Conservation (phyloP, 2,113 vertebrate genomes). For the Fukomys damarensis region DNA sequence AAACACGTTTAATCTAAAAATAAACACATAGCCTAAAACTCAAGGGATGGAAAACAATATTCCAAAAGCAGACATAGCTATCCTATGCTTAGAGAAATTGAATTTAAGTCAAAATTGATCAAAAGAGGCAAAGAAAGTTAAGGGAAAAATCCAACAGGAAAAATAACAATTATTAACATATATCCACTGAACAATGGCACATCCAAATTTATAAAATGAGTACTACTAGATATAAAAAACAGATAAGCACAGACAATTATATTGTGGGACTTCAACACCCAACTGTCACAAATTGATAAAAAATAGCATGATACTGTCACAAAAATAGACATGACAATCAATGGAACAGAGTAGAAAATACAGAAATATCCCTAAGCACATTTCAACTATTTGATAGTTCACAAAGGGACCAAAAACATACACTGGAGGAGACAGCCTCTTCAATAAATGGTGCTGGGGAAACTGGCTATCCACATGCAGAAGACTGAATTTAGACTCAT, state of each 20-base stretch:
- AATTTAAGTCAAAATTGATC: too few relatives aligned
- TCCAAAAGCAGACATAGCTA: too few relatives aligned
- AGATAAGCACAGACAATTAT: not conserved
- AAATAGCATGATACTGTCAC: too few relatives aligned
- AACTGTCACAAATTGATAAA: not conserved
- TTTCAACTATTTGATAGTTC: not conserved
- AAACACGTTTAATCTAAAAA: too few relatives aligned
- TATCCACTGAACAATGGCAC: not conserved
- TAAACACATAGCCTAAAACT: too few relatives aligned
- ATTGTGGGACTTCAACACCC: not conserved
- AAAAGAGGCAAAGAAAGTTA: too few relatives aligned
- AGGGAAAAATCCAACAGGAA: too few relatives aligned
- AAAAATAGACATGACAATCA: not conserved
- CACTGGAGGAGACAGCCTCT: not conserved
- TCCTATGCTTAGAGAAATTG: too few relatives aligned
- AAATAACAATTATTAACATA: too few relatives aligned
- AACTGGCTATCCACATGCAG: not conserved
- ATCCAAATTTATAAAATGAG: not conserved
- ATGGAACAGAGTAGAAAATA: not conserved
- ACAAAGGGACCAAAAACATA: not conserved
- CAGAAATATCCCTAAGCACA: not conserved
- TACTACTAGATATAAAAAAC: not conserved
- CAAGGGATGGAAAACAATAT: too few relatives aligned
- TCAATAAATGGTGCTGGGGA: not conserved
- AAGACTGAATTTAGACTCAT: not conserved